A percentile compares a stretch with the other conserved stretches of the same genome.
Evolutionary conservation across 2,113 vertebrate genomes (phyloP).

Genomic region (Sprattus sprattus): DNA sequence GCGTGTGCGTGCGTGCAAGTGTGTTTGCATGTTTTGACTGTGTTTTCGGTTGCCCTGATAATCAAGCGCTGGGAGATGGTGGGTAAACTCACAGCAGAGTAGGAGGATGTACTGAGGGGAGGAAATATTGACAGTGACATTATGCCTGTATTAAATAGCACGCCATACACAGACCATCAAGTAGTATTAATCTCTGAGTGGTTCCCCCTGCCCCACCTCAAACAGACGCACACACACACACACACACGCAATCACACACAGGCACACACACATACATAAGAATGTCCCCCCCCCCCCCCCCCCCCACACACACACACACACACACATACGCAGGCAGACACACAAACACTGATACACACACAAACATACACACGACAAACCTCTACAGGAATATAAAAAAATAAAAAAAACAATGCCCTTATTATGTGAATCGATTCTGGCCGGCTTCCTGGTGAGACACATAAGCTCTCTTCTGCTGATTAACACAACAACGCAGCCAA

Average conservation of each 20-base stretch:
- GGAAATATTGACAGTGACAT: slow-evolving; percentile 30
- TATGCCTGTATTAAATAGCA: slow-evolving; percentile 38
- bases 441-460: slow-evolving; percentile 32
- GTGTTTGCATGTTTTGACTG: neutral
- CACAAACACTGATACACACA: slow-evolving; percentile 7
- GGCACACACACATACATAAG: slow-evolving; percentile 19
- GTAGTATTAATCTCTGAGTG: slow-evolving; percentile 47
- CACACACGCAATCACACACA: slow-evolving; percentile 25
- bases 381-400: neutral
- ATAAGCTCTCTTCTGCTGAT: slow-evolving; percentile 45
- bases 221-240: slow-evolving; percentile 28
- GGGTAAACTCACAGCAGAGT: neutral
- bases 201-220: slow-evolving; percentile 30
- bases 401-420: slow-evolving; percentile 44
- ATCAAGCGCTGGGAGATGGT: slow-evolving; percentile 1
- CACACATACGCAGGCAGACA: slow-evolving; percentile 8
- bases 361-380: slow-evolving; percentile 13
- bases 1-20: neutral
- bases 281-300: too few species aligned
- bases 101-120: neutral
- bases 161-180: slow-evolving; percentile 61
- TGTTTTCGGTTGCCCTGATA: neutral
- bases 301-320: slow-evolving; percentile 23
- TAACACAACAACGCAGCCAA: slow-evolving; percentile 49
- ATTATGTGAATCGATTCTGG: slow-evolving; percentile 43